Evolutionary conservation across 1,140 invertebrate species (phyloP), one percentile per base, ranked within the genome.

Genomic region (Cydia fagiglandana): DNA sequence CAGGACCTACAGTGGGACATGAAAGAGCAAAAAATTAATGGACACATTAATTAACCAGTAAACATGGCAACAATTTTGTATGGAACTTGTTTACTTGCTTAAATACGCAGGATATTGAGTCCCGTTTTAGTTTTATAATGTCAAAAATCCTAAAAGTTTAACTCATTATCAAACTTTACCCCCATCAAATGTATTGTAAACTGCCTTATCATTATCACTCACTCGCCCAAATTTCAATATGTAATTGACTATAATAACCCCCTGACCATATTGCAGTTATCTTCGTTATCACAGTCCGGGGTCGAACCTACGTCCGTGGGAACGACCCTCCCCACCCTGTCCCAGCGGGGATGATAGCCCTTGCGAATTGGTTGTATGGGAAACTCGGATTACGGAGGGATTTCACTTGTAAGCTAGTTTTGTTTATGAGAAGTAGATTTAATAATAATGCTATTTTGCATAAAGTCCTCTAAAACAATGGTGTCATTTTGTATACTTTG

Each of bases 291-390:
- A 76, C 24, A 3, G 15, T 20, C 50, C 68, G 50, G 64, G 64
- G 13, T 56, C 24, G 45, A 30, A 47, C 53, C 50, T 41, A 66
- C 61, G 15, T 13, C 17, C 76, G 76, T 76, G 76, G 76, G 76
- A 76, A 76, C 20, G 12, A 9, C 7, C 12, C 41, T 6, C 64
- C 34, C 28, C 53, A 13, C 53, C n/a, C 68, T 24, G 50, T 76
- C 76, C 53, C 76, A 76, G 15, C 66, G 75, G 66, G 66, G 38
- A 70, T 70, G 66, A n/a, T 12, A 4, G 7, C 75, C 66, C 70
- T 76, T 53, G 38, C 70, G 70, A 64, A 61, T 70, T 61, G 56
- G 24, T 70, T 61, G 56, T 61, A 61, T 61, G 56, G 20, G 56
- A 61, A n/a, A 56, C 15, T 61, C 9, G 56, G 20, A 24, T 61